Evolutionary conservation across 2,888 invertebrate species (phyloP).

Genomic region (Linnaemya vulpina): DNA sequence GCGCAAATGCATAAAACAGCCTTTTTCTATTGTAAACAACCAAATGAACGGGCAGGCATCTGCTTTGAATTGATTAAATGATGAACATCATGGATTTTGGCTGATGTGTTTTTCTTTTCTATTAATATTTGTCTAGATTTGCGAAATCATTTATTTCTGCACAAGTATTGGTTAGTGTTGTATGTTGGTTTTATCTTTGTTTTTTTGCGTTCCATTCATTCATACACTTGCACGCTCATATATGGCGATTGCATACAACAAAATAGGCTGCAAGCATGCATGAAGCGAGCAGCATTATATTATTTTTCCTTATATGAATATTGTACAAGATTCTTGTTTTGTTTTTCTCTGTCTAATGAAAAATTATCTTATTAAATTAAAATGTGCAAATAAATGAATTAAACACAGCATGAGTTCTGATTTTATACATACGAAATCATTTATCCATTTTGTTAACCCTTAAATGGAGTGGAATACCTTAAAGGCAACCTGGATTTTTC

Average conservation of each 20-base stretch:
- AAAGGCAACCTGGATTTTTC: slow-evolving; percentile 19
- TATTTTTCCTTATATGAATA: slow-evolving; percentile 61
- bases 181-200: not conserved
- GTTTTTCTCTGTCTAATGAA: slow-evolving; percentile 50
- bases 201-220: slow-evolving; percentile 1
- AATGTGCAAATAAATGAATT: slow-evolving; percentile 74
- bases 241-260: slow-evolving; percentile 59
- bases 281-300: slow-evolving; percentile 56
- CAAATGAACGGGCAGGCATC: slow-evolving; percentile 53
- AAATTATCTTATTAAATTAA: slow-evolving; percentile 74
- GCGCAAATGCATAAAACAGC: slow-evolving; percentile 47
- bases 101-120: slow-evolving; percentile 20
- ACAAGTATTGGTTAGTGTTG: slow-evolving; percentile 28
- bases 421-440: slow-evolving; percentile 52
- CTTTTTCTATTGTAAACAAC: too few species aligned
- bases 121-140: slow-evolving; percentile 47
- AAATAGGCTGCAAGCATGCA: slow-evolving; percentile 55
- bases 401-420: slow-evolving; percentile 71
- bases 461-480: slow-evolving; percentile 51
- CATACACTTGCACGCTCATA: slow-evolving; percentile 13
- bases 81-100: slow-evolving; percentile 55
- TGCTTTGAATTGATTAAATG: slow-evolving; percentile 65
- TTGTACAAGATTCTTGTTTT: slow-evolving; percentile 61
- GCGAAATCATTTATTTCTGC: slow-evolving; percentile 63
- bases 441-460: slow-evolving; percentile 57